These are phyloP conservation scores for Cybosia mesomella DNA, from an alignment of 2,888 invertebrate species.

Conservation along the genomic window DNA sequence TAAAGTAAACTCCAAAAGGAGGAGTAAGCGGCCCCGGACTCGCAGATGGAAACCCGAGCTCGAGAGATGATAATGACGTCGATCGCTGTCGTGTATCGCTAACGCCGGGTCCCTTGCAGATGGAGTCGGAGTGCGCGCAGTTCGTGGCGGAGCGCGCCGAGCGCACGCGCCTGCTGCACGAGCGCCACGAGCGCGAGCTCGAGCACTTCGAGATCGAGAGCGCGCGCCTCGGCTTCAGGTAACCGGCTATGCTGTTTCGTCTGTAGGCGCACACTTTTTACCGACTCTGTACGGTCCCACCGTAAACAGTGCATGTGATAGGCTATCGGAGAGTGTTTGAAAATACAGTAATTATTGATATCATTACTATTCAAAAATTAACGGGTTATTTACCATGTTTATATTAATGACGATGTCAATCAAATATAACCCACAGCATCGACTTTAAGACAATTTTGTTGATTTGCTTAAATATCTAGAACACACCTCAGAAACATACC, in stretches of 20 bases:
- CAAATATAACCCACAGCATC: too few species aligned
- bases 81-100: background rate
- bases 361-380: too few species aligned
- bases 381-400: too few species aligned
- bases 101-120: slow-evolving; percentile 82
- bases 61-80: background rate
- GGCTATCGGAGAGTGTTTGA: background rate
- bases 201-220: slow-evolving; percentile 98
- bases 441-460: too few species aligned
- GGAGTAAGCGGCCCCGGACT: too few species aligned
- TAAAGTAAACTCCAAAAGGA: too few species aligned
- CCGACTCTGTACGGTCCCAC: background rate
- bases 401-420: too few species aligned
- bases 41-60: too few species aligned
- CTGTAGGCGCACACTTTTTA: too few species aligned
- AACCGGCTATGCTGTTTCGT: slow-evolving; percentile 32
- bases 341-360: too few species aligned
- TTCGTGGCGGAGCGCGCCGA: slow-evolving; percentile 97
- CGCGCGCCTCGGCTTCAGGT: slow-evolving; percentile 97
- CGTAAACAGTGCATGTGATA: background rate
- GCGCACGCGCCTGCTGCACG: slow-evolving; percentile 95
- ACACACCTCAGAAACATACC: too few species aligned
- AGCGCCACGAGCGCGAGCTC: slow-evolving; percentile 95
- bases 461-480: too few species aligned
- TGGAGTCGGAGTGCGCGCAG: slow-evolving; percentile 97